Evolutionary conservation across 2,888 invertebrate genomes (phyloP), one percentile per base, ranked within the genome.

Genomic region (Nymphalis c-album): DNA sequence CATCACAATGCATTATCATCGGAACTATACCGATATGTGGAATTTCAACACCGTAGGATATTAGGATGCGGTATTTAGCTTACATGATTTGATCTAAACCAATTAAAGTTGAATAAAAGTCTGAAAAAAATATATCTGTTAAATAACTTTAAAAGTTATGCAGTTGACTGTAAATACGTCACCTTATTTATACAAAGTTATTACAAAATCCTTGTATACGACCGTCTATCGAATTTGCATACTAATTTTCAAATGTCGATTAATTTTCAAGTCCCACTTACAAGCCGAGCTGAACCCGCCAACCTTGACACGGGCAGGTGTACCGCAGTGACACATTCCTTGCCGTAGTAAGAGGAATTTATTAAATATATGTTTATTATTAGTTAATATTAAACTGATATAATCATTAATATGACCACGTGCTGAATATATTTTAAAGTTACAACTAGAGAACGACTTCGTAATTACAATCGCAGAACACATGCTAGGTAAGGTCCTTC

Each of bases 231-330:
- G n/a, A 71, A 66, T 71, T 71, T 69, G 69, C 71, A 69, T 71
- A 71, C 55, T 62, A 69, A 71, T 71, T 69, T 66, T 64, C 67
- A 67, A 68, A 59, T 74, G 72, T 73, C 72, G 68, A 70, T 63
- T 75, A 75, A 78, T 64, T 64, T 66, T 20, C 31, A 53, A 57
- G 35, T 40, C n/a, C 18, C 35, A 40, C 35, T 40, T 55, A 26
- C 22, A 68, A 67, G 65, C 70, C 58, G 61, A 61, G 60, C 69
- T 51, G 51, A 59, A 70, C 71, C 61, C 26, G 70, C 53, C 63
- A 59, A 64, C 71, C 71, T 71, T 71, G 71, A 71, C 71, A 70
- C 63, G 50, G 50, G 61, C 71, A 71, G 70, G 71, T 71, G 71
- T 60, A 69, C 60, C 53, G 60, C 50, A 1, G 46, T 40, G 40